Conservation (phyloP, 2,113 vertebrate genomes). For the Nycticryphes semicollaris region DNA sequence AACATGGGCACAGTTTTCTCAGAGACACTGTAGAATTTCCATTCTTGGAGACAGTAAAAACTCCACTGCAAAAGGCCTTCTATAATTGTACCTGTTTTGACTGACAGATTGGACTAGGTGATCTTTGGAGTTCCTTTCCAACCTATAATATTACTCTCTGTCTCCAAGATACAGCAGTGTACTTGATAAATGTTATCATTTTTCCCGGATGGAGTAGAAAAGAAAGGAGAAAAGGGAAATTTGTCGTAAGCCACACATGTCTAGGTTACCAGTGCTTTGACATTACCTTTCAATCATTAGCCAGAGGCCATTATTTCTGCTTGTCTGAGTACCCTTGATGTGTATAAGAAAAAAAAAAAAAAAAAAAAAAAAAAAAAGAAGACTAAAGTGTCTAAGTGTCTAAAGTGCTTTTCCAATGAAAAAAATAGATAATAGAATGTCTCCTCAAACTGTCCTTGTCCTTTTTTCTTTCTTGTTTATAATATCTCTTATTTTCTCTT, state of each 20-base stretch:
- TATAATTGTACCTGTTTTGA: background rate
- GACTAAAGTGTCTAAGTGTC: background rate
- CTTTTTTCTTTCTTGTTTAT: background rate
- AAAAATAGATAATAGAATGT: constrained; percentile 28
- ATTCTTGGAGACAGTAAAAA: background rate
- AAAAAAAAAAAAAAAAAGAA: background rate
- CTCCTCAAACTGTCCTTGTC: constrained; percentile 22
- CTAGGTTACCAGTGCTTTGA: constrained; percentile 25
- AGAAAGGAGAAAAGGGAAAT: background rate
- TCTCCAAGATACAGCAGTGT: background rate
- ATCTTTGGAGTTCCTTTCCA: background rate
- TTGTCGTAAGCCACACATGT: background rate
- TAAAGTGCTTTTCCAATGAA: constrained; percentile 30
- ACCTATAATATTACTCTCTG: background rate
- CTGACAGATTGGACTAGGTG: background rate
- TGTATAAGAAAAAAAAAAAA: background rate
- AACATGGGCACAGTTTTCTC: background rate
- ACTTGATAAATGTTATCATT: fast-evolving
- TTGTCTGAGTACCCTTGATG: constrained; percentile 52
- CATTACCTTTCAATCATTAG: constrained; percentile 46
- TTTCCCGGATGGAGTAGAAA: background rate
- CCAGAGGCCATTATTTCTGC: constrained; percentile 50
- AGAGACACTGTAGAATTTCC: background rate
- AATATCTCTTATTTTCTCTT: background rate
- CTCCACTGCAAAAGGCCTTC: background rate